Percentiles rank a stretch among this genome's conserved stretches.
phyloP scores from a whole-genome alignment of 2,888 invertebrate species.

The Blomia tropicalis region DNA sequence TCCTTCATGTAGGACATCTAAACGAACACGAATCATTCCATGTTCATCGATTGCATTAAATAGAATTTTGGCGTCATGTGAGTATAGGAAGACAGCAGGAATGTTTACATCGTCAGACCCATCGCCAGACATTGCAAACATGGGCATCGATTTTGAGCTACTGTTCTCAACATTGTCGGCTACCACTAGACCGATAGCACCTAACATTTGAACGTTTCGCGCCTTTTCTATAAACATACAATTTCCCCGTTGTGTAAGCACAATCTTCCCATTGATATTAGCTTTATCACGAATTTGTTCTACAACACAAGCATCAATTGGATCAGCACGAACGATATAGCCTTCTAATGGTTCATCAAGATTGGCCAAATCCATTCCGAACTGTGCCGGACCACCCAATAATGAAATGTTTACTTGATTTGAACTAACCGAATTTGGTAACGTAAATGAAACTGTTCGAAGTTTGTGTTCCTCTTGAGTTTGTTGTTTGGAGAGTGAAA shows the following conservation, averaged over 20 bases:
- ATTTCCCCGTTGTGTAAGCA: conserved; percentile 69
- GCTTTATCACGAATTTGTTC: not conserved
- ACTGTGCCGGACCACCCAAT: conserved; percentile 75
- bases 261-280: conserved; percentile 52
- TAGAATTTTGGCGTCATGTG: conserved; percentile 55
- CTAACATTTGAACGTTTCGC: conserved; percentile 58
- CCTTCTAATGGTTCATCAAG: conserved; percentile 44
- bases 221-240: conserved; percentile 95
- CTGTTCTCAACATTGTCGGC: conserved; percentile 60
- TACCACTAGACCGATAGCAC: conserved; percentile 68
- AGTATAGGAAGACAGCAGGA: conserved; percentile 77
- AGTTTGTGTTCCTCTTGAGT: conserved; percentile 43
- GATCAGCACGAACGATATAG: conserved; percentile 48
- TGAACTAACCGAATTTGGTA: conserved; percentile 35
- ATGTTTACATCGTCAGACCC: conserved; percentile 66
- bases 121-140: conserved; percentile 95
- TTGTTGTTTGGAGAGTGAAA: conserved; percentile 63
- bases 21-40: conserved; percentile 39
- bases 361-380: conserved; percentile 53
- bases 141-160: conserved; percentile 54
- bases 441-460: conserved; percentile 42
- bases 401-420: conserved; percentile 39
- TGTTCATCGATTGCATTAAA: conserved; percentile 44
- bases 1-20: conserved; percentile 10
- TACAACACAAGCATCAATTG: conserved; percentile 46